Base-by-base conservation (phyloP, 2,888 invertebrate species). In the Oxycera nigricornis region DNA sequence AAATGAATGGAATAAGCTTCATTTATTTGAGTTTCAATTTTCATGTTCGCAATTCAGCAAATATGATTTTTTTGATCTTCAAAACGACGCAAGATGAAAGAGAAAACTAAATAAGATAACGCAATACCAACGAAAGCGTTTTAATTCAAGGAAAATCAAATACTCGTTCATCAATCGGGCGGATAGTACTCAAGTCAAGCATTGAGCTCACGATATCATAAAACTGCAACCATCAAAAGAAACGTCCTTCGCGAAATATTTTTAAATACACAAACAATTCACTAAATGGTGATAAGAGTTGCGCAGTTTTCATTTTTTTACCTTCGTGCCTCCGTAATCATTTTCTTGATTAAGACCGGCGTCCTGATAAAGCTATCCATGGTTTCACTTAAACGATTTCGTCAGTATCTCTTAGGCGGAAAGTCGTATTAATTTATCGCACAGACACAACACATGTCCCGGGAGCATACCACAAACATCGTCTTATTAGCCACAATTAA, bases 311-410 rank as follows among this genome's bases (percentile, higher is more conserved):
- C 6, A 46, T 22, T 26, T 72, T 46, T 75, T 75, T 79, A 81
- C 81, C 81, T 81, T 78, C 79, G 79, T 22, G 81, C 85, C 76
- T 83, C 84, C 77, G 78, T 80, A 77, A 84, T 81, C 77, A 84
- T 84, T 81, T 83, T 85, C 77, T 82, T 83, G 80, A 84, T 81
- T 80, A 84, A 82, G 73, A 82, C 81, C 77, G 84, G 84, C 28
- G 85, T 84, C 79, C 81, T 82, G 75, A 82, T 81, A 79, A 84
- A 82, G 79, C 81, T 82, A 79, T 84, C 84, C 84, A 85, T 83
- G 4, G 3, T 46, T n/a, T n/a, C n/a, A n/a, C 46, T 46, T 46
- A 3, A 46, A 46, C 14, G 14, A 46, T 46, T 3, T 46, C 46
- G 14, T 46, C 46, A 46, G 4, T 46, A n/a, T 3, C 17, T 46